Evolutionary conservation across 2,888 invertebrate genomes (phyloP).

Genomic region (Pristionchus exspectatus): DNA sequence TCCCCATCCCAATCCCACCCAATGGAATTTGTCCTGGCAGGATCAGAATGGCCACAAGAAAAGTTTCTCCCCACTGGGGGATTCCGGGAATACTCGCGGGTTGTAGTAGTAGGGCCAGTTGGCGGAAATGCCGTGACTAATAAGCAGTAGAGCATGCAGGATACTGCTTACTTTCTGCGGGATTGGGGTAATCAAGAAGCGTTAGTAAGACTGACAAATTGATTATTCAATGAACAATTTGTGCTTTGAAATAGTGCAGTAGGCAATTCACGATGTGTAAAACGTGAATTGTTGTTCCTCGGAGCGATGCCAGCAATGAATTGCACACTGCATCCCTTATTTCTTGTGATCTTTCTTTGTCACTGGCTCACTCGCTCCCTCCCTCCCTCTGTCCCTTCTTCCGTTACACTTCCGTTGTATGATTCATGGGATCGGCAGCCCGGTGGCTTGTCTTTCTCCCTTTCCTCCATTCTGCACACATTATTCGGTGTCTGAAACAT

Average conservation of each 20-base stretch:
- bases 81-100: not conserved
- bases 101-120: not conserved
- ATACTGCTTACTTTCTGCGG: not conserved
- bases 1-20: not conserved
- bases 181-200: not conserved
- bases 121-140: not conserved
- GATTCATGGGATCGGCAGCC: conserved; percentile 39
- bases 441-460: not conserved
- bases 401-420: conserved; percentile 34
- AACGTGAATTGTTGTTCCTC: not conserved
- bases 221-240: not conserved
- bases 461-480: not conserved
- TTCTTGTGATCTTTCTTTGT: conserved; percentile 31
- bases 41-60: not conserved
- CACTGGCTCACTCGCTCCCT: not conserved
- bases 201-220: not conserved
- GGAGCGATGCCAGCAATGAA: not conserved
- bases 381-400: not conserved
- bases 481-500: not conserved
- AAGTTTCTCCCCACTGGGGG: not conserved
- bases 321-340: not conserved
- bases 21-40: not conserved
- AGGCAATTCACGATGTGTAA: not conserved
- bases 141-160: not conserved
- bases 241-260: not conserved